Base-by-base conservation (phyloP, 2,888 invertebrate genomes). In the Chloroclystis v-ata region DNA sequence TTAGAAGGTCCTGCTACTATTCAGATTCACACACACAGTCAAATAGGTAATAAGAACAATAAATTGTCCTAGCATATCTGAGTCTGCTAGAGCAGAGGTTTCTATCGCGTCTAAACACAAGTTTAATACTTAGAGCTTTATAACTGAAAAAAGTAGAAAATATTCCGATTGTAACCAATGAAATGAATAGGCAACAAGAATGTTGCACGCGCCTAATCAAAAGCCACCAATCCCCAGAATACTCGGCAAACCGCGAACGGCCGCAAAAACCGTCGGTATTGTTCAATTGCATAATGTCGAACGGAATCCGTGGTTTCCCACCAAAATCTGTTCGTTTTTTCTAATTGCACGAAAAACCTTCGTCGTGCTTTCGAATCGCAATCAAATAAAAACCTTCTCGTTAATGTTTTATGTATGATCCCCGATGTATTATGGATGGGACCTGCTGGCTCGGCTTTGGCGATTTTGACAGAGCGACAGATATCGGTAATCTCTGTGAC, bases 341-440 rank as follows among this genome's bases (percentile, higher is more conserved):
- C 76, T 75, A 75, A 78, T 76, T 78, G 74, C 71, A 70, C 65
- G 61, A 68, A 72, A 77, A 78, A 78, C 67, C 46, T 52, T 69
- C 74, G 72, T 69, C 65, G 72, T 67, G 72, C 70, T 75, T 71
- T 65, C 70, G 72, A 69, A 75, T 65, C 75, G 80, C 81, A 79
- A 81, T 82, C 81, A 82, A 82, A 84, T 83, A 86, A 86, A 85
- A 87, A 86, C 75, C 54, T 79, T 79, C 82, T 79, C 75, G 81
- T 81, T 79, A 79, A 87, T 87, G 85, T 84, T 81, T 86, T 80
- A 86, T 87, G 82, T 82, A 86, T 86, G 75, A 77, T 64, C 49
- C 71, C 65, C 76, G 65, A 83, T 86, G 78, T 84, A 86, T 85
- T 73, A 86, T 87, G 82, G 77, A 85, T 86, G 82, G 82, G 65